A percentile compares a stretch with the other conserved stretches of the same genome.
Conservation (phyloP, 2,888 invertebrate species). For the Pachymerium ferrugineum region DNA sequence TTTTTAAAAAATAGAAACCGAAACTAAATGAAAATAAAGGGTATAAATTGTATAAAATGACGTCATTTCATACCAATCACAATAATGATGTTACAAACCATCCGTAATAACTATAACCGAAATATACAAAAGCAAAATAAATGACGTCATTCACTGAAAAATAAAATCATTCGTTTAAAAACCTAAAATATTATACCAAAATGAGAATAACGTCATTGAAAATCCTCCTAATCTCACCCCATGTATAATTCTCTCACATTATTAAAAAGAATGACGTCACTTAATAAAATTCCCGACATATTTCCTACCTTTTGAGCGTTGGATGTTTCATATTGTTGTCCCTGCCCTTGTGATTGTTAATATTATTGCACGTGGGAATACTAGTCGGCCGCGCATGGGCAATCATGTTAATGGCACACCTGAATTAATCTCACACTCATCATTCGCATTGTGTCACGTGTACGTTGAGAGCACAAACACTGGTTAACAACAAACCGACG, state of each 20-base stretch:
- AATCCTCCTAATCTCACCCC: no score
- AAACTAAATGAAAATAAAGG: no score
- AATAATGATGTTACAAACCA: no score
- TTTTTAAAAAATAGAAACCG: no score
- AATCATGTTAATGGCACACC: not conserved
- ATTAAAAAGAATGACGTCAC: not conserved
- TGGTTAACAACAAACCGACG: not conserved
- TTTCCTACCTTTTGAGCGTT: not conserved
- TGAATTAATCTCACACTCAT: not conserved
- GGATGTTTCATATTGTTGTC: constrained; percentile 17
- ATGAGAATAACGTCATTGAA: no score
- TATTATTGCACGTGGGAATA: not conserved
- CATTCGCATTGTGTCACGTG: not conserved
- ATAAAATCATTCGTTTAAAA: no score
- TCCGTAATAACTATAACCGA: no score
- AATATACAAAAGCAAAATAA: no score
- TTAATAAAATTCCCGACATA: not conserved
- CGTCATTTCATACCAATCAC: no score
- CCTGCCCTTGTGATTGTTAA: not conserved
- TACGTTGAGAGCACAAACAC: not conserved
- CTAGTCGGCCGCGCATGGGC: not conserved
- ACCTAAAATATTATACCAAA: no score
- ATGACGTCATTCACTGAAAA: no score
- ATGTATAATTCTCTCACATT: not conserved
- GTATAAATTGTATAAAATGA: no score